phyloP scores from a whole-genome alignment of 2,888 invertebrate species.

The Odontocerum albicorne region DNA sequence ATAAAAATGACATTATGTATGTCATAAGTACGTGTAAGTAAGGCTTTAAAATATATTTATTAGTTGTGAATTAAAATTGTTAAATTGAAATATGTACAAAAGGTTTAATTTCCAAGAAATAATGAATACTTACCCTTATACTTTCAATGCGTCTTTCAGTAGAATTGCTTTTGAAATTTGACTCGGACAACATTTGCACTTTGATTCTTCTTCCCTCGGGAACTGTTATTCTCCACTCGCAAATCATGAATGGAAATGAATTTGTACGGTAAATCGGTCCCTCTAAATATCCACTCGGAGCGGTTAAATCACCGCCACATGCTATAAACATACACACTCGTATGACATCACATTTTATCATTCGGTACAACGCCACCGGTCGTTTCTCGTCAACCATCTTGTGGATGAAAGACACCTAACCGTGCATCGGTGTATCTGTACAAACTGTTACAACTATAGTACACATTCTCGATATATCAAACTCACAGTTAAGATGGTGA shows the following conservation, averaged over 20 bases:
- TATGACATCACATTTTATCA: too few species aligned
- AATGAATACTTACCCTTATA: slow-evolving; percentile 29
- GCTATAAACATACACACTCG: slow-evolving; percentile 42
- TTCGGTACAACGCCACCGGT: too few species aligned
- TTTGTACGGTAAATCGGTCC: slow-evolving; percentile 73
- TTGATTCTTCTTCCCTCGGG: slow-evolving; percentile 65
- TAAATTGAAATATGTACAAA: not conserved
- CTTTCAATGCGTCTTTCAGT: slow-evolving; percentile 36
- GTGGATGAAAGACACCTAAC: too few species aligned
- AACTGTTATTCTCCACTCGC: slow-evolving; percentile 70
- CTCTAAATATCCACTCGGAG: slow-evolving; percentile 66
- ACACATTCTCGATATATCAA: too few species aligned
- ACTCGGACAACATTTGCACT: slow-evolving; percentile 42
- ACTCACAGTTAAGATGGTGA: too few species aligned
- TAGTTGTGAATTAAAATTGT: not conserved
- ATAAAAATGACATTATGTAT: too few species aligned
- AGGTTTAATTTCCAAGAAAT: not conserved
- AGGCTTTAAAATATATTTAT: too few species aligned
- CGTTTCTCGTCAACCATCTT: too few species aligned
- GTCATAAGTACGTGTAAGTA: not conserved
- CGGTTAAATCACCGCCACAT: slow-evolving; percentile 69
- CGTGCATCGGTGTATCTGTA: too few species aligned
- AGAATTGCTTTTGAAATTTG: not conserved
- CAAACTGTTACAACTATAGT: too few species aligned
- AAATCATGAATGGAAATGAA: slow-evolving; percentile 45